Evolutionary conservation across 2,888 invertebrate species (phyloP).

Genomic region (Xanthia togata): DNA sequence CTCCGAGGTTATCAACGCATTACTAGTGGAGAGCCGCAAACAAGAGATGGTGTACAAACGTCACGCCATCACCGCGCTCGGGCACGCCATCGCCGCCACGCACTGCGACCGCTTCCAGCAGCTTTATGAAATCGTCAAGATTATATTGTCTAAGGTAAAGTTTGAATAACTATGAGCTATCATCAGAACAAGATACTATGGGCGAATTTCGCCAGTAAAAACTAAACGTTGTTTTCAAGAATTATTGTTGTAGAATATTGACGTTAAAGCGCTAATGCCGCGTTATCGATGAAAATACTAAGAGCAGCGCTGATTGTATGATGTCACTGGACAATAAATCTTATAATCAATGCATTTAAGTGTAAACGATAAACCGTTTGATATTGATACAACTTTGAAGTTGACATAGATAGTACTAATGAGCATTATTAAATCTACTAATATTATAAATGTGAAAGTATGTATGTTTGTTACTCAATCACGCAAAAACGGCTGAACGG

Average conservation of each 20-base stretch:
- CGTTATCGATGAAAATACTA: not conserved
- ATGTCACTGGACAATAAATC: not conserved
- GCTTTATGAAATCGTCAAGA: conserved; percentile 94
- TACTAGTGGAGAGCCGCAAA: conserved; percentile 95
- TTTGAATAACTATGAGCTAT: not conserved
- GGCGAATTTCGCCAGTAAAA: no score
- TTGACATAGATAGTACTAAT: not conserved
- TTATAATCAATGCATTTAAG: not conserved
- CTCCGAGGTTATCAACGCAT: conserved; percentile 91
- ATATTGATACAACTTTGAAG: not conserved
- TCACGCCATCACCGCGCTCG: conserved; percentile 93
- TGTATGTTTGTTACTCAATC: no score
- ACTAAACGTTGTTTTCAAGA: no score
- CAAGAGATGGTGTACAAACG: conserved; percentile 94
- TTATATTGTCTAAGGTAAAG: conserved; percentile 92
- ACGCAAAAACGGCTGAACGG: no score
- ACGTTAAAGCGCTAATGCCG: not conserved
- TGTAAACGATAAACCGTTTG: not conserved
- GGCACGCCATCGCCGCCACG: conserved; percentile 93
- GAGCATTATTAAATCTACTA: no score
- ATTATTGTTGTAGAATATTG: no score
- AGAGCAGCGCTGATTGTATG: not conserved
- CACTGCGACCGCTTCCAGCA: conserved; percentile 94
- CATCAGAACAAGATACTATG: not conserved
- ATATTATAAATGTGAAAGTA: no score